phyloP scores from a whole-genome alignment of 2,888 invertebrate species.

The Corbicula japonica region DNA sequence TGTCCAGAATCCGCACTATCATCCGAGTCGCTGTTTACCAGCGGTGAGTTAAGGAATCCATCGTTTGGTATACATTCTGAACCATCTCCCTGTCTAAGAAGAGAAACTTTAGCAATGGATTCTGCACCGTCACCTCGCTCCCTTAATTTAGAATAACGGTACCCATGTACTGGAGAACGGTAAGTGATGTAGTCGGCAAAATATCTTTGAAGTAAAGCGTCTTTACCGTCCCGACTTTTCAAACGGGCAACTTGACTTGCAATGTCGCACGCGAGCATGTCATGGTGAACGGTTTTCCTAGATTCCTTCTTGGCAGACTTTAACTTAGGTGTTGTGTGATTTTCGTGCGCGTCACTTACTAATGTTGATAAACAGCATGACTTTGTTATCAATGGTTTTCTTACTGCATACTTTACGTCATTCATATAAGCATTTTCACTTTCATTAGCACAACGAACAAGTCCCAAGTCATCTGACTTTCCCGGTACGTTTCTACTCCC shows the following conservation, averaged over 20 bases:
- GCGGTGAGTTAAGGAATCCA: background rate
- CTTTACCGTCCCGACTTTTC: conserved; percentile 55
- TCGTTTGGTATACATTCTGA: background rate
- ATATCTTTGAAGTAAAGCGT: conserved; percentile 58
- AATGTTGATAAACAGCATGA: no score
- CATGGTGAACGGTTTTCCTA: conserved; percentile 33
- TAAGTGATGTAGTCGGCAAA: conserved; percentile 59
- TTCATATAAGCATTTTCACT: no score
- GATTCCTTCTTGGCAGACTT: conserved; percentile 15
- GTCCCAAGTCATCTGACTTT: no score
- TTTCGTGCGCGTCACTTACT: background rate
- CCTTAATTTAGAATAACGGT: conserved; percentile 28
- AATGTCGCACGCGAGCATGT: conserved; percentile 49
- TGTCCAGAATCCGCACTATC: conserved; percentile 58
- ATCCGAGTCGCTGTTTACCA: conserved; percentile 20
- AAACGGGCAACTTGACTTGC: conserved; percentile 37
- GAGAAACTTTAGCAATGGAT: background rate
- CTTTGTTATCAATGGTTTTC: background rate
- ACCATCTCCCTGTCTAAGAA: conserved; percentile 5
- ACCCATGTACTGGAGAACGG: conserved; percentile 40
- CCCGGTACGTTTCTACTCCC: no score
- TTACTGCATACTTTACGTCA: background rate
- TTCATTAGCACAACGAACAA: no score
- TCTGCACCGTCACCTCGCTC: conserved; percentile 63
- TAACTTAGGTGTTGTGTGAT: conserved; percentile 44